Percentiles rank a stretch among this genome's conserved stretches.
Conservation (phyloP, 2,888 invertebrate genomes). For the Polyommatus icarus region DNA sequence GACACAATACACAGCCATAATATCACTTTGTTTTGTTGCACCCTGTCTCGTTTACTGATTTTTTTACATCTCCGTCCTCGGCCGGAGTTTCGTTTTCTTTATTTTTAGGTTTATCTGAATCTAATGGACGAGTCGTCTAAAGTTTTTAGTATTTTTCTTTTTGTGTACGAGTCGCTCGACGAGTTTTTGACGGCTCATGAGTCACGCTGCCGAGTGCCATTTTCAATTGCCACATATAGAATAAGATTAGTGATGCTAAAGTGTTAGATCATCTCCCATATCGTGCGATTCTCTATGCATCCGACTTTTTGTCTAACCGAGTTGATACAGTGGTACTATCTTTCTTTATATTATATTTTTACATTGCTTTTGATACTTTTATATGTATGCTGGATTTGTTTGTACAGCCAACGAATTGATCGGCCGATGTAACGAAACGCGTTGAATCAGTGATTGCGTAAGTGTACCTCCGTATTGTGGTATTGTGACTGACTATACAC, state of each 20-base stretch:
- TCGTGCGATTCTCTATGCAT: constrained; percentile 35
- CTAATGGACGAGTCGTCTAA: constrained; percentile 56
- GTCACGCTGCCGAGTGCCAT: constrained; percentile 32
- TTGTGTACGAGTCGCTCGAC: constrained; percentile 57
- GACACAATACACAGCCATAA: too few species aligned
- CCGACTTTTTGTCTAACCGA: constrained; percentile 20
- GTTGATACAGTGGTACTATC: constrained; percentile 34
- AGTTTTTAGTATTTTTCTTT: constrained; percentile 47
- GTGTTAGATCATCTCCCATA: constrained; percentile 63
- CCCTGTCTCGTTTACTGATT: too few species aligned
- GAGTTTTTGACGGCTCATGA: constrained; percentile 41
- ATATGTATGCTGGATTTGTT: background rate
- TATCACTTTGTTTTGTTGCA: too few species aligned
- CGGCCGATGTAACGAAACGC: constrained; percentile 27
- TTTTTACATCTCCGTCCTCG: background rate
- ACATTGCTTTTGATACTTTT: constrained; percentile 31
- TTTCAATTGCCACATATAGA: constrained; percentile 38
- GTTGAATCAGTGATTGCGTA: constrained; percentile 35
- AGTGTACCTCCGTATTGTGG: constrained; percentile 29
- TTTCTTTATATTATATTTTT: constrained; percentile 34
- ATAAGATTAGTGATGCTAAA: constrained; percentile 76
- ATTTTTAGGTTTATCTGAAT: constrained; percentile 45
- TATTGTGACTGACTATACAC: background rate
- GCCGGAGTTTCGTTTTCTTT: constrained; percentile 37
- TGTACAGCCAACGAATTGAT: constrained; percentile 14